These are phyloP conservation scores for Alsophila aescularia DNA, from an alignment of 2,888 invertebrate genomes.

Conservation along the genomic window DNA sequence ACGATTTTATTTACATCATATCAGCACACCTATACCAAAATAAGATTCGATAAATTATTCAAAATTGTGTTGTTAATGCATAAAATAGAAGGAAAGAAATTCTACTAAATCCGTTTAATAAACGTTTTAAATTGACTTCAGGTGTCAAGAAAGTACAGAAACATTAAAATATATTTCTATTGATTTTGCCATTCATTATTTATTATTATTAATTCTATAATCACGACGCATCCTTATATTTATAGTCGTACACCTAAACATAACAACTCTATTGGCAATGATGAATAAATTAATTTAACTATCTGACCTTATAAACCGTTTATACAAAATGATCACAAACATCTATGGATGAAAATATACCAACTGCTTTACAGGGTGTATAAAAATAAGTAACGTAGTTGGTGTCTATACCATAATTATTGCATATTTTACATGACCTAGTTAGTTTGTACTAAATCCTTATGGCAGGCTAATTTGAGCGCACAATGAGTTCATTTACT, in stretches of 20 bases:
- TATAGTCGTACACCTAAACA: constrained; percentile 34
- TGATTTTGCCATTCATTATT: constrained; percentile 4
- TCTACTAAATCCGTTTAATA: not conserved
- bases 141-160: constrained; percentile 22
- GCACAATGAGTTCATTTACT: not conserved
- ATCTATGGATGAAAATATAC: constrained; percentile 27
- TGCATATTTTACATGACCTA: not conserved
- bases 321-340: constrained; percentile 37
- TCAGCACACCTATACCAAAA: not conserved
- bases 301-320: constrained; percentile 30
- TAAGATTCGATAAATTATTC: not conserved
- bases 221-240: constrained; percentile 26
- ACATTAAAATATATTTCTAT: constrained; percentile 4
- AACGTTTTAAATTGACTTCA: constrained; percentile 28
- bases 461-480: not conserved
- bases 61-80: not conserved
- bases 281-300: constrained; percentile 28
- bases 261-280: constrained; percentile 40
- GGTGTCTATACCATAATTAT: not conserved
- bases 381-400: not conserved
- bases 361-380: constrained; percentile 4
- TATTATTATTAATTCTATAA: constrained; percentile 17
- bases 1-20: too few relatives aligned
- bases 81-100: not conserved
- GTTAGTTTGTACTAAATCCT: constrained; percentile 5